These are phyloP conservation scores for Scrobipalpa atriplicella DNA, from an alignment of 2,888 invertebrate species.

Conservation along the genomic window DNA sequence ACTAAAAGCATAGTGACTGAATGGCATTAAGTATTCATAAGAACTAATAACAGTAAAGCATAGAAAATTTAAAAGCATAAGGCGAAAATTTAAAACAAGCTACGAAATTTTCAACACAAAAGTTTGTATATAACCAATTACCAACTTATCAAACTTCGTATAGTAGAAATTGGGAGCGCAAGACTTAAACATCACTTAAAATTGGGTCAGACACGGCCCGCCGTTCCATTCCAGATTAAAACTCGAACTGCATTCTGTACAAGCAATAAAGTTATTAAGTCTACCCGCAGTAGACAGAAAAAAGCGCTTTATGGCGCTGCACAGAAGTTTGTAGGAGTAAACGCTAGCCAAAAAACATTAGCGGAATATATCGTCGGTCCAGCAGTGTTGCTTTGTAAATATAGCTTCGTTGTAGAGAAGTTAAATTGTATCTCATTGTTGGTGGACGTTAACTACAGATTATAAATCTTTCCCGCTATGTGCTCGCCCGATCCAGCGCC, in stretches of 20 bases:
- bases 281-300: conserved; percentile 57
- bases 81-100: not conserved
- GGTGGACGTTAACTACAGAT: conserved; percentile 71
- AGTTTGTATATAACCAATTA: conserved; percentile 29
- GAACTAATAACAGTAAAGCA: not conserved
- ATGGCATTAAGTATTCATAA: not conserved
- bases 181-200: conserved; percentile 23
- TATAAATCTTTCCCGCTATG: conserved; percentile 68
- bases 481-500: conserved; percentile 37
- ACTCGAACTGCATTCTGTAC: conserved; percentile 58
- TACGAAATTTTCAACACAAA: not conserved
- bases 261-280: conserved; percentile 73
- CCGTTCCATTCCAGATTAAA: conserved; percentile 57
- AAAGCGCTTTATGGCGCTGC: conserved; percentile 54
- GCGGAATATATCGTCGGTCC: conserved; percentile 57
- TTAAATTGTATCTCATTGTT: conserved; percentile 77
- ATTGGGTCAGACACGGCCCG: conserved; percentile 42
- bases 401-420: conserved; percentile 62
- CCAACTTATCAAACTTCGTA: conserved; percentile 46
- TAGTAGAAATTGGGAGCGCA: conserved; percentile 34
- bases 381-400: conserved; percentile 66
- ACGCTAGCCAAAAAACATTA: conserved; percentile 70
- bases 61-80: not conserved
- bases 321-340: conserved; percentile 54
- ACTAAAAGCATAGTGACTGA: no score